A percentile compares a stretch with the other conserved stretches of the same genome.
These are phyloP conservation scores for Cichladusa arquata DNA, from an alignment of 2,113 vertebrate species.

Conservation along the genomic window DNA sequence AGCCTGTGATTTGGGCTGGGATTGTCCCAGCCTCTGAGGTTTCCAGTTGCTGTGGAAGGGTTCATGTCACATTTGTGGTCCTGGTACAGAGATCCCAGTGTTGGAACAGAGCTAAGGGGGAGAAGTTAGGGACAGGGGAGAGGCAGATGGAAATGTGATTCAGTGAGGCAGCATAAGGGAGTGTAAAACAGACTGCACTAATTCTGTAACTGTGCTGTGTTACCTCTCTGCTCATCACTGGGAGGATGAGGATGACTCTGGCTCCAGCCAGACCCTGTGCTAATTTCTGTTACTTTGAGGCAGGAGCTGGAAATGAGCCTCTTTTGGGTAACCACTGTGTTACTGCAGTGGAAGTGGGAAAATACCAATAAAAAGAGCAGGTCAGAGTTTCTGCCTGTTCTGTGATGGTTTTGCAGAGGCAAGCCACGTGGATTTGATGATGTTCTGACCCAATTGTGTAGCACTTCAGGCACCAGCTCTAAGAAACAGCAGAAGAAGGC, in stretches of 20 bases:
- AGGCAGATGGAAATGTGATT: background rate
- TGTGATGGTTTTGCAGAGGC: background rate
- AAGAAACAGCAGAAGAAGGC: background rate
- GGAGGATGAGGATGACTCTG: background rate
- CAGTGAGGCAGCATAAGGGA: background rate
- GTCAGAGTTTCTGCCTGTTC: background rate
- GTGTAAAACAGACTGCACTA: background rate
- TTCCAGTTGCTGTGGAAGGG: background rate
- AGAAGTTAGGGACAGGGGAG: rapidly evolving
- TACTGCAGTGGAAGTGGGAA: background rate
- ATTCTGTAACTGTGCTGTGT: background rate
- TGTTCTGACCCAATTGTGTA: background rate
- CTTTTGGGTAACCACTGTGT: background rate
- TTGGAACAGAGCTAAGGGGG: background rate
- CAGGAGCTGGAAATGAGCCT: background rate
- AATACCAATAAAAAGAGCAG: background rate
- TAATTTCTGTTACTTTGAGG: background rate
- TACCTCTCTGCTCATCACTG: background rate
- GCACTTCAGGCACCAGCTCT: background rate
- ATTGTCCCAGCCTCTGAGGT: background rate
- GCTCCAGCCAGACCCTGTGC: background rate
- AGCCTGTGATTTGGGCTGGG: background rate
- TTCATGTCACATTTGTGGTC: background rate
- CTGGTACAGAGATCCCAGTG: background rate
- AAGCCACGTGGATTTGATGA: background rate